Base-by-base conservation (phyloP, 2,113 vertebrate species). In the Narcine bancroftii region DNA sequence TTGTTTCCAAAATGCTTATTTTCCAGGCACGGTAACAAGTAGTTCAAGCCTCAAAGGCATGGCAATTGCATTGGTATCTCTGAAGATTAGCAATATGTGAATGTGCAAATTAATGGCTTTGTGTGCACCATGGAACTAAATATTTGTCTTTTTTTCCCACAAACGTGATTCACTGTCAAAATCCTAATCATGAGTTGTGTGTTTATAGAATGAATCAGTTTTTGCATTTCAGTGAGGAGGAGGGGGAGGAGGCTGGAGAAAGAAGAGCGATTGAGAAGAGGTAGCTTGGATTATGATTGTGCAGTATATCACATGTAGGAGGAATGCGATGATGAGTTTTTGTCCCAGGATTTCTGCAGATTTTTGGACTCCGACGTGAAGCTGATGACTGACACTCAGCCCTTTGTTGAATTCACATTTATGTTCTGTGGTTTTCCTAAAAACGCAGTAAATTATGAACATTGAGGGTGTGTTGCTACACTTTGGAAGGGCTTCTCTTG, bases 21-120 rank as follows among this genome's bases (percentile, higher is more conserved):
- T 81, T 92, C 92, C 77, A 56, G 33, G 39, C 50, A 42, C 89
- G 47, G 42, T 89, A 89, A 36, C 85, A 89, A 89, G 42, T 89
- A 19, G 65, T 66, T 89, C 17, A 10, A 63, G 26, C 60, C 89
- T 91, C 33, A 29, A 85, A n/a, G 50, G 81, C 53, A n/a, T 21
- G 53, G 15, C 53, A 87, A 19, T 33, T 83, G 79, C 5, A 83
- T 9, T 87, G 53, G 45, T 56, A 13, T 60, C 81, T 60, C 60
- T 85, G n/a, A 53, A n/a, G 53, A 36, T 60, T 81, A 42, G 76
- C 53, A 60, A 36, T 60, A 56, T 87, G 81, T 60, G 81, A 87
- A 87, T 3, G 15, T 87, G 53, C 21, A 87, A 87, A 87, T 87
- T 56, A 85, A 81, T 81, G 47, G 77, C 50, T 85, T 85, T 87